Percentiles rank a stretch among this genome's conserved stretches.
Evolutionary conservation across 2,797 vertebrate genomes (phyloP).

Genomic region (Australoheros facetus): DNA sequence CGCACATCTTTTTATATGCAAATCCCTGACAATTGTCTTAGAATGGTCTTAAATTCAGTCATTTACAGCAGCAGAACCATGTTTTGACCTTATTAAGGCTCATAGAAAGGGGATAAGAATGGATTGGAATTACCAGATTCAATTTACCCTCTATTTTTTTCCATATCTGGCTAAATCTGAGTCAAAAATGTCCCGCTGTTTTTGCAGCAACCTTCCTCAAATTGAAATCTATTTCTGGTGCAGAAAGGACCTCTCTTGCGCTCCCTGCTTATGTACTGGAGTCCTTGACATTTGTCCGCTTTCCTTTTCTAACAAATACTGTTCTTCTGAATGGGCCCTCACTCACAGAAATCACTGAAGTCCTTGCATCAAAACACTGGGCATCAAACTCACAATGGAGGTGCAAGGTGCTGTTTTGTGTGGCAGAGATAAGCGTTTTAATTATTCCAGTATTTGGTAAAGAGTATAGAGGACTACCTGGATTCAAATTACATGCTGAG

Average conservation of each 20-base stretch:
- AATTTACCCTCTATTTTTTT: constrained; percentile 28
- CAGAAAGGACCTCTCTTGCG: constrained; percentile 20
- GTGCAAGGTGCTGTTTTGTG: constrained; percentile 68
- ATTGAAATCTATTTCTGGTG: constrained; percentile 56
- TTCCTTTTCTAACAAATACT: constrained; percentile 45
- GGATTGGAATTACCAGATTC: constrained; percentile 46
- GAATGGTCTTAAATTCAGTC: constrained; percentile 50
- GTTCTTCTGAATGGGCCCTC: constrained; percentile 35
- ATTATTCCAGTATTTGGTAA: constrained; percentile 60
- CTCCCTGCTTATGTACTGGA: constrained; percentile 21
- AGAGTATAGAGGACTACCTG: constrained; percentile 32
- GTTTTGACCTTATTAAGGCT: constrained; percentile 61
- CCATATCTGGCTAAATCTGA: constrained; percentile 4
- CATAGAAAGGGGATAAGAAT: constrained; percentile 34
- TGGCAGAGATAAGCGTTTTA: constrained; percentile 59
- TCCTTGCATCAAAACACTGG: constrained; percentile 60
- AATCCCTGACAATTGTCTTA: constrained; percentile 63
- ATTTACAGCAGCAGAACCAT: constrained; percentile 39
- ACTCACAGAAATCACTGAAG: constrained; percentile 38
- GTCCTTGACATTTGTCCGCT: constrained; percentile 71
- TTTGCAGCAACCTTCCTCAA: constrained; percentile 38
- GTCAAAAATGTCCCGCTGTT: constrained; percentile 25
- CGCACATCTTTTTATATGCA: constrained; percentile 61
- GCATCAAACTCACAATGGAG: constrained; percentile 52
- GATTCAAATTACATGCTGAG: constrained; percentile 17